Evolutionary conservation across 2,797 vertebrate species (phyloP).

Genomic region (Pachyuromys duprasi): DNA sequence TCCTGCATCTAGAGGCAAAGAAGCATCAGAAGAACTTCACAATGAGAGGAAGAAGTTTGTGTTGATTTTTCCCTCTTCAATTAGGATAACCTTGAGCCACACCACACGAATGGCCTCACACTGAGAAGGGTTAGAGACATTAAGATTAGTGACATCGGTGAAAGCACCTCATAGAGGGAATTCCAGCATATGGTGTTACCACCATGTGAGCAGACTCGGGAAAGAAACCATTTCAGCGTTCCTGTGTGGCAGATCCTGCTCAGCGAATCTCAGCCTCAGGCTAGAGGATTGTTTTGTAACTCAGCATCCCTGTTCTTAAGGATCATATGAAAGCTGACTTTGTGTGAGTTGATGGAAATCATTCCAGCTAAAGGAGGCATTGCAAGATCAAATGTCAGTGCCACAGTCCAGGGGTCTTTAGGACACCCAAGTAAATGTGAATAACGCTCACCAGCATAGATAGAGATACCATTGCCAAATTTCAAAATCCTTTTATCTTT

Average conservation of each 20-base stretch:
- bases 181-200: not conserved
- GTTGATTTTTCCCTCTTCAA: not conserved
- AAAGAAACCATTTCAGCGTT: not conserved
- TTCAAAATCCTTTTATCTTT: not conserved
- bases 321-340: not conserved
- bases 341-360: not conserved
- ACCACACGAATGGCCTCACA: slow-evolving; percentile 20
- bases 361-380: not conserved
- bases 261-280: not conserved
- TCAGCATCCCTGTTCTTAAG: not conserved
- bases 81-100: not conserved
- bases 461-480: slow-evolving; percentile 14
- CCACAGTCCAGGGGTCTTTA: not conserved
- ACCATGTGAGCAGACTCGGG: not conserved
- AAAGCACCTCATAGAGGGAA: slow-evolving; percentile 14
- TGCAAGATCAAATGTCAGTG: not conserved
- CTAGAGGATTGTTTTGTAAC: not conserved
- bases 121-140: not conserved
- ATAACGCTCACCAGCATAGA: not conserved
- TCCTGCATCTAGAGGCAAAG: slow-evolving; percentile 31
- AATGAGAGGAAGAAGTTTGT: slow-evolving; percentile 38
- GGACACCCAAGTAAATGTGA: not conserved
- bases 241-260: not conserved
- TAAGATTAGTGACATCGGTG: not conserved
- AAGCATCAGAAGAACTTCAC: slow-evolving; percentile 49